Percentiles rank a stretch among this genome's conserved stretches.
Conservation (phyloP, 1,140 invertebrate genomes). For the Drosophila busckii region DNA sequence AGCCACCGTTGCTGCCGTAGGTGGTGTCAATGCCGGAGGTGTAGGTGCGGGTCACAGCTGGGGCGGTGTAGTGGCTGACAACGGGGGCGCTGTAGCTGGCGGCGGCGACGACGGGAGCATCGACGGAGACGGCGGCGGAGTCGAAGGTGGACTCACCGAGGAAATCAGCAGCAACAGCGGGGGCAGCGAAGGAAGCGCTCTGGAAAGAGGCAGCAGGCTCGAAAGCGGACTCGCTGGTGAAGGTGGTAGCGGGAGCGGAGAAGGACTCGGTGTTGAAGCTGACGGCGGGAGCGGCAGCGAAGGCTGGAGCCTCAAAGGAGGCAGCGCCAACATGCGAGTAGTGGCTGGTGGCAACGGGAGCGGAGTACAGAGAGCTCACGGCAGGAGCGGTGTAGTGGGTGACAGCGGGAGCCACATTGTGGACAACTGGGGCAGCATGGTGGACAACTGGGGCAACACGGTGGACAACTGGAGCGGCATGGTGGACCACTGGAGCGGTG, state of each 20-base stretch:
- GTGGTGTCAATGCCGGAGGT: slow-evolving; percentile 39
- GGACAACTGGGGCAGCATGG: slow-evolving; percentile 14
- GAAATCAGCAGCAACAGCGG: slow-evolving; percentile 12
- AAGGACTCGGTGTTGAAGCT: slow-evolving; percentile 30
- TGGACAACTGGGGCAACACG: slow-evolving; percentile 39
- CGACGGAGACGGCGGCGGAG: slow-evolving; percentile 5
- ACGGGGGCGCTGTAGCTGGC: slow-evolving; percentile 23
- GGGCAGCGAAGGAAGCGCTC: slow-evolving; percentile 7
- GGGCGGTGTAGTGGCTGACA: slow-evolving; percentile 22
- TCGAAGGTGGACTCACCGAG: slow-evolving; percentile 15
- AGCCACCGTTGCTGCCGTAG: slow-evolving; percentile 66
- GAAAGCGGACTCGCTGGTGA: slow-evolving; percentile 12
- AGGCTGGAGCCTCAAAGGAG: background rate
- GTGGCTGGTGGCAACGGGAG: slow-evolving; percentile 6
- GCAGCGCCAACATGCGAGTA: slow-evolving; percentile 28
- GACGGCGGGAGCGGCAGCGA: slow-evolving; percentile 20
- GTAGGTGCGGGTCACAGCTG: slow-evolving; percentile 13
- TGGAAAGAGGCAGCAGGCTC: slow-evolving; percentile 24
- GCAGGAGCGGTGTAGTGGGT: slow-evolving; percentile 5
- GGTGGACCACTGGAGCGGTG: slow-evolving; percentile 39
- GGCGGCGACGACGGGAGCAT: slow-evolving; percentile 15
- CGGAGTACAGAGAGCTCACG: slow-evolving; percentile 7
- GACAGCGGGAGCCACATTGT: too few species aligned
- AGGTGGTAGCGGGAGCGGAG: slow-evolving; percentile 20
- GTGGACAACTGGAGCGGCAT: slow-evolving; percentile 16